Evolutionary conservation across 2,797 vertebrate species (phyloP).

Genomic region (Lepilemur ruficaudatus): DNA sequence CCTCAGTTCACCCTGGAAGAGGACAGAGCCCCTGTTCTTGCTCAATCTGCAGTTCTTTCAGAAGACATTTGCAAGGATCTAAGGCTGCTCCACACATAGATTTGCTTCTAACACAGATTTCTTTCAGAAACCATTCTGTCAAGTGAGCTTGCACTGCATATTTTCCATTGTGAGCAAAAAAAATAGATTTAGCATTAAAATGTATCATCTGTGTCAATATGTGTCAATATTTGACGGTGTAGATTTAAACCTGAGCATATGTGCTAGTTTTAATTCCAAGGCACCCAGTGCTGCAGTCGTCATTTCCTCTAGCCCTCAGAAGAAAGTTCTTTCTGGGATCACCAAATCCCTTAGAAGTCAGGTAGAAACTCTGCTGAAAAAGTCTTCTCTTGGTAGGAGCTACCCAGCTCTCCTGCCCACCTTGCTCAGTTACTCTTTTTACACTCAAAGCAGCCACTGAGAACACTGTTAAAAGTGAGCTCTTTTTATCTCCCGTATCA

Average conservation of each 20-base stretch:
- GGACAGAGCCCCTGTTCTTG: neutral
- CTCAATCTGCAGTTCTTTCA: neutral
- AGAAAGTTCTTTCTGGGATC: constrained; percentile 26
- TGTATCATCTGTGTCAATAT: constrained; percentile 82
- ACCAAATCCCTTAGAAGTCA: constrained; percentile 3
- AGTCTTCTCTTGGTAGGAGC: neutral
- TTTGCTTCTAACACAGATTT: constrained; percentile 76
- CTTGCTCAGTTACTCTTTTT: neutral
- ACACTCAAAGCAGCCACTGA: constrained; percentile 44
- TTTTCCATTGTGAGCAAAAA: constrained; percentile 78
- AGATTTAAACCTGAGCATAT: constrained; percentile 76
- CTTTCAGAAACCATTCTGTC: constrained; percentile 78
- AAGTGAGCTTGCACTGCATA: constrained; percentile 68
- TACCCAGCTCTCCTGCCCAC: neutral
- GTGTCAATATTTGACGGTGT: constrained; percentile 71
- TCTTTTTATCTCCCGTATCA: neutral
- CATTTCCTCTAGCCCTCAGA: constrained; percentile 46
- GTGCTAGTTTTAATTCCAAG: constrained; percentile 77
- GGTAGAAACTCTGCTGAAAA: constrained; percentile 17
- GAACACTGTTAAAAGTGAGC: constrained; percentile 21
- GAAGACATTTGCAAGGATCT: neutral
- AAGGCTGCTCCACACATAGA: neutral
- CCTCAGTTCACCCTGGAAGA: neutral
- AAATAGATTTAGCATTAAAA: constrained; percentile 81
- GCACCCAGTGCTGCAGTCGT: neutral